These are phyloP conservation scores for Ennomos erosarius DNA, from an alignment of 2,888 invertebrate species.

Conservation along the genomic window DNA sequence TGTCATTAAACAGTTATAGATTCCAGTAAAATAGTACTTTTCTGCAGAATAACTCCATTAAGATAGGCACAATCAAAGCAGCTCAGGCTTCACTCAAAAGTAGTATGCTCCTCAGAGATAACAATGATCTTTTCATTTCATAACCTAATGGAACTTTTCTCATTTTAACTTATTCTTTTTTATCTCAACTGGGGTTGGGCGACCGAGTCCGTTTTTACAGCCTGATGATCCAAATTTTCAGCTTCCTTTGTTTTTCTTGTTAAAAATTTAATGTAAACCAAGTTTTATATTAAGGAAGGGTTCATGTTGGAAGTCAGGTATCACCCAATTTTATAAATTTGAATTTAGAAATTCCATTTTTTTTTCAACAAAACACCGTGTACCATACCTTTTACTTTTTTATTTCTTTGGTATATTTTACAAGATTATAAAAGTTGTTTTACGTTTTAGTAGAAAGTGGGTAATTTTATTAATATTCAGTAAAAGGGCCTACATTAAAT, in stretches of 20 bases:
- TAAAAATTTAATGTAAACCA: constrained; percentile 17
- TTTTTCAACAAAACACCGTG: not conserved
- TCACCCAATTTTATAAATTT: constrained; percentile 12
- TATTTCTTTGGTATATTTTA: no score
- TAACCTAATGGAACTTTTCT: constrained; percentile 80
- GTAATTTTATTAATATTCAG: no score
- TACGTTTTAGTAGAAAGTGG: no score
- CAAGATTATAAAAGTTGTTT: no score
- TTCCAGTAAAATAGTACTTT: not conserved
- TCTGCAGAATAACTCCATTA: constrained; percentile 13
- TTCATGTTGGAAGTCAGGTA: constrained; percentile 15
- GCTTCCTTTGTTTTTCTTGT: constrained; percentile 32
- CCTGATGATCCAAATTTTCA: constrained; percentile 52
- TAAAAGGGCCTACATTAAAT: no score
- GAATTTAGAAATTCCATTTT: constrained; percentile 4
- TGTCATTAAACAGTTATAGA: no score
- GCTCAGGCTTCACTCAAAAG: constrained; percentile 69
- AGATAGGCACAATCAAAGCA: constrained; percentile 53
- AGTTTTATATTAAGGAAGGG: constrained; percentile 15
- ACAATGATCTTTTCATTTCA: constrained; percentile 77
- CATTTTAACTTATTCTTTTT: constrained; percentile 78
- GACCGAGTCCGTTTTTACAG: constrained; percentile 55
- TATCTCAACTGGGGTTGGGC: constrained; percentile 51
- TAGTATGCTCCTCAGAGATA: constrained; percentile 69
- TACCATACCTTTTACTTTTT: not conserved